Evolutionary conservation across 2,797 vertebrate genomes (phyloP).

Genomic region (Acanthurus leucopareius): DNA sequence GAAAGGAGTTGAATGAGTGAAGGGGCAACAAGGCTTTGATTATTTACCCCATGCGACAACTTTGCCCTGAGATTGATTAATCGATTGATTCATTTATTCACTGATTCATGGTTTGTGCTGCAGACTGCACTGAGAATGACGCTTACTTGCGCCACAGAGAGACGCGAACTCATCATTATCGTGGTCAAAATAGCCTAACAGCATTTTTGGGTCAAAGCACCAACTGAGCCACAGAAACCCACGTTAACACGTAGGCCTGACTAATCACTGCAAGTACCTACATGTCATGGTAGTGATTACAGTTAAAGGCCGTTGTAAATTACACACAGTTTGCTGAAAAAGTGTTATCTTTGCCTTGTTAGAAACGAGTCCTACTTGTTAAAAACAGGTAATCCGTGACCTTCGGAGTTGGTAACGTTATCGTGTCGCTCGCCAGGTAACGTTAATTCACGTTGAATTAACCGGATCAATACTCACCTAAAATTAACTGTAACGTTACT

Average conservation of each 20-base stretch:
- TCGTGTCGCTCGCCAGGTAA: neutral
- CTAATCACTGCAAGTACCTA: neutral
- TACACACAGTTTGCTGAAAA: neutral
- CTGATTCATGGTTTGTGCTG: too few relatives aligned
- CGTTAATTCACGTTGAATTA: neutral
- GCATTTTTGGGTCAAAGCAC: neutral
- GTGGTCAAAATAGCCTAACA: too few relatives aligned
- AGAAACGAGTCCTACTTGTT: neutral
- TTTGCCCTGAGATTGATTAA: neutral
- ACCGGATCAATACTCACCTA: constrained; percentile 71
- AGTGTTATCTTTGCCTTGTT: too few relatives aligned
- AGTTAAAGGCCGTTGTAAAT: neutral
- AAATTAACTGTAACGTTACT: constrained; percentile 65
- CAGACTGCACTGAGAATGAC: neutral
- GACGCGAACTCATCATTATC: neutral
- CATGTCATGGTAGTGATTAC: accelerated
- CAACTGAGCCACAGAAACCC: neutral
- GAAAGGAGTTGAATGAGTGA: too few relatives aligned
- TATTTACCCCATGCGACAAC: neutral
- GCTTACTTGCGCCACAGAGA: neutral
- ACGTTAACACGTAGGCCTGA: neutral
- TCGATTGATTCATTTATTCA: too few relatives aligned
- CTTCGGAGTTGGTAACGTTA: constrained; percentile 15
- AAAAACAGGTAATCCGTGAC: constrained; percentile 23
- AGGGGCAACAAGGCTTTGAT: neutral